Conservation (phyloP, 2,113 vertebrate genomes). For the Cnemophilus loriae region DNA sequence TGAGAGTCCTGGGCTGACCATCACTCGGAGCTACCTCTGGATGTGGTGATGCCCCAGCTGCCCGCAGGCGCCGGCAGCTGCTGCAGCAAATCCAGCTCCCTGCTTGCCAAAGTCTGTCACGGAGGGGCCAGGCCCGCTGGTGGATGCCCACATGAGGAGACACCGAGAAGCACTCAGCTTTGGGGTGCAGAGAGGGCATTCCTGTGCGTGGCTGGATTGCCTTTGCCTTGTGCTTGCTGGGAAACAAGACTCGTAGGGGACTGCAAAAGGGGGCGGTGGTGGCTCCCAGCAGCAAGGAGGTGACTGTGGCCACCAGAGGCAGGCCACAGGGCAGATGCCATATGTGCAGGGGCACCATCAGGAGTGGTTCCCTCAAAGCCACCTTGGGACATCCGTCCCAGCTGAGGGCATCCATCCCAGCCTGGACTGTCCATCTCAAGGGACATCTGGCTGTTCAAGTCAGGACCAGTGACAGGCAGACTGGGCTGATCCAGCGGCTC, state of each 20-base stretch:
- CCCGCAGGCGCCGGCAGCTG: not conserved
- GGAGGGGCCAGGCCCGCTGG: not conserved
- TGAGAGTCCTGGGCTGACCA: not conserved
- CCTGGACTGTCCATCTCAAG: not conserved
- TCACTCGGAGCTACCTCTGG: not conserved
- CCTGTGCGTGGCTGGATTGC: not conserved
- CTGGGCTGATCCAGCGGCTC: fast-evolving
- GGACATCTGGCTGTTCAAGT: not conserved
- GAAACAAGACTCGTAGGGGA: not conserved
- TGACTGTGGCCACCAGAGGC: not conserved
- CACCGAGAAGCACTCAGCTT: not conserved
- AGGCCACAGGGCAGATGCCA: not conserved
- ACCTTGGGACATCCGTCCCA: not conserved
- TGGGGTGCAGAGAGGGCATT: not conserved
- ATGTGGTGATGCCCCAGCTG: not conserved
- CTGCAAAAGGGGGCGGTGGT: not conserved
- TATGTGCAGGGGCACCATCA: not conserved
- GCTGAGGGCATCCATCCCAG: not conserved
- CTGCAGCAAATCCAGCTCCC: not conserved
- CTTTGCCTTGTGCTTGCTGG: conserved; percentile 26
- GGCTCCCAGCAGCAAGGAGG: not conserved
- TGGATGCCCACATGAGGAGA: not conserved
- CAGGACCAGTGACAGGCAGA: not conserved
- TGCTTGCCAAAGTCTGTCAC: not conserved
- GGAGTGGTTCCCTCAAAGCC: not conserved